Evolutionary conservation across 2,113 vertebrate genomes (phyloP), one percentile per base, ranked within the genome.

Genomic region (Alexandromys fortis): DNA sequence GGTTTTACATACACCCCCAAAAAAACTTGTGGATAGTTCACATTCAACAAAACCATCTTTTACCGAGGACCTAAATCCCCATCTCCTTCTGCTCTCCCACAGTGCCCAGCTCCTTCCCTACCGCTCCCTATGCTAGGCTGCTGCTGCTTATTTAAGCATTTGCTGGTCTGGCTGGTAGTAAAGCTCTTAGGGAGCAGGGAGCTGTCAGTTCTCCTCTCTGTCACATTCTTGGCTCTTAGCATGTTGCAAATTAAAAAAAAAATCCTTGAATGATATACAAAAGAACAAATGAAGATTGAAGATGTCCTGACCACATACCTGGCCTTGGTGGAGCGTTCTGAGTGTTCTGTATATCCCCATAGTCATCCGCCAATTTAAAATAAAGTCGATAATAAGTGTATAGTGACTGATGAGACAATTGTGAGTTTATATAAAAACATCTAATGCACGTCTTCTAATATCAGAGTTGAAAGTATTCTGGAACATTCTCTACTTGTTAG

Each of bases 201-300:
- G 38, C 75, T 89, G 90, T 76, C 94, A 61, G 0, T 45, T 97
- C n/a, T 52, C 86, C 13, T 94, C 16, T 61, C 67, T 67, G 73
- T 95, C 82, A 90, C 49, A 65, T 87, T 76, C 68, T 85, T 93
- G 92, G 90, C 97, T 87, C 61, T 85, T 97, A 83, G 33, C 55
- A 70, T 91, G 78, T 11, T 83, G 83, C 30, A 7, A 35, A 78
- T 47, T 35, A 19, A 73, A 65, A 92, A 58, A 35, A 38, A 93
- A 42, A 33, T 90, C 86, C 83, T 45, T 49, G 63, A 90, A 75
- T 76, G 75, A 89, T 75, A 75, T 93, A 89, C 81, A 78, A 82
- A 78, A 10, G n/a, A 94, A 92, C 19, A 68, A 86, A 90, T 92
- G 16, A 90, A 86, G 6, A 94, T 19, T 61, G 35, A 93, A 93